Conservation (phyloP, 2,888 invertebrate species). For the Drosophila rubida region DNA sequence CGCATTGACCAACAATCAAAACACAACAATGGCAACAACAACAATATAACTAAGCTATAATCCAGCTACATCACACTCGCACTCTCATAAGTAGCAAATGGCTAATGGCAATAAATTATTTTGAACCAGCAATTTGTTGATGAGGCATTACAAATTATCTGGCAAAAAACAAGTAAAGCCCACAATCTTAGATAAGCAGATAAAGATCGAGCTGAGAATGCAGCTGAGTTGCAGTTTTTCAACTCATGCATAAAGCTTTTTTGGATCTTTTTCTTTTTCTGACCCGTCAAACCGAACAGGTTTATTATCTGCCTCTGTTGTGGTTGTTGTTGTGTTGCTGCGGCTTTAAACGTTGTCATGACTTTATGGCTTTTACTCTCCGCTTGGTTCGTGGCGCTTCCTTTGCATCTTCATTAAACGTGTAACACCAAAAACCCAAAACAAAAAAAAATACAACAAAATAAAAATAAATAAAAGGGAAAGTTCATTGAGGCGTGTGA, state of each 20-base stretch:
- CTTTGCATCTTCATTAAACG: conserved; percentile 76
- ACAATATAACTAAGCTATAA: conserved; percentile 14
- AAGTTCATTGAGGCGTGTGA: conserved; percentile 73
- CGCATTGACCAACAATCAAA: conserved; percentile 60
- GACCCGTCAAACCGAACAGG: conserved; percentile 61
- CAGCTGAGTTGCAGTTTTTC: conserved; percentile 32
- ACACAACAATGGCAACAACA: conserved; percentile 37
- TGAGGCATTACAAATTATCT: conserved; percentile 13
- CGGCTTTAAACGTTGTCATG: conserved; percentile 67
- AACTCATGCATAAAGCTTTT: conserved; percentile 8
- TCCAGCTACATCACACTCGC: conserved; percentile 15
- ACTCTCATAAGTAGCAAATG: conserved; percentile 5
- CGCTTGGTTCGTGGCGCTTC: conserved; percentile 42
- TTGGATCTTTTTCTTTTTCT: conserved; percentile 26
- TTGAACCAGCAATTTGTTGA: conserved; percentile 23
- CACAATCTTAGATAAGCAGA: conserved; percentile 2
- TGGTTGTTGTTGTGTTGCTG: conserved; percentile 11
- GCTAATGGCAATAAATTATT: conserved; percentile 33
- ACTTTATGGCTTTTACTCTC: conserved; percentile 61
- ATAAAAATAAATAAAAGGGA: conserved; percentile 61
- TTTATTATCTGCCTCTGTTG: conserved; percentile 40
- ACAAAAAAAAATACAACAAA: conserved; percentile 13
- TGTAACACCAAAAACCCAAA: conserved; percentile 18
- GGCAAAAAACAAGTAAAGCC: neutral
- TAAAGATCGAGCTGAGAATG: conserved; percentile 19